Percentiles rank a stretch among this genome's conserved stretches.
Conservation (phyloP, 2,888 invertebrate genomes). For the Lottia scabra region DNA sequence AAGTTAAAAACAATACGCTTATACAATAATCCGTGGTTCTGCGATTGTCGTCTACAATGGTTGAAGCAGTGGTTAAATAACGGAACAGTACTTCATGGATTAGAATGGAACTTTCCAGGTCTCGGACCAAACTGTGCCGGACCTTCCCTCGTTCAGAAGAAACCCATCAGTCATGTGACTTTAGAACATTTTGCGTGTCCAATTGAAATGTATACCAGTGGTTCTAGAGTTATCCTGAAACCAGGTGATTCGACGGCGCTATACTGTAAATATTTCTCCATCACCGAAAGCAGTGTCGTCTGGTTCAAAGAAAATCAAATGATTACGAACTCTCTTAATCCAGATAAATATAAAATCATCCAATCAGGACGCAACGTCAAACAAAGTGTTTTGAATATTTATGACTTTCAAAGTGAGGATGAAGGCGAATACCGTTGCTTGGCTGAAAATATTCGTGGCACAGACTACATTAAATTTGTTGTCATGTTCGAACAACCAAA, state of each 20-base stretch:
- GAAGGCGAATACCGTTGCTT: conserved; percentile 53
- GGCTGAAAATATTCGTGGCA: conserved; percentile 51
- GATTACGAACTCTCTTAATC: conserved; percentile 28
- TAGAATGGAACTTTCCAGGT: conserved; percentile 46
- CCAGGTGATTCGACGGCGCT: conserved; percentile 41
- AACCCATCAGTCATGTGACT: conserved; percentile 42
- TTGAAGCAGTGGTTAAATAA: conserved; percentile 49
- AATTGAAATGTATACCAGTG: conserved; percentile 53
- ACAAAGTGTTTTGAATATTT: conserved; percentile 43
- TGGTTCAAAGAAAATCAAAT: conserved; percentile 47
- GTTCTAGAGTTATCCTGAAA: conserved; percentile 37
- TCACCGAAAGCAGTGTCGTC: conserved; percentile 47
- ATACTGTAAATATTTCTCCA: conserved; percentile 51
- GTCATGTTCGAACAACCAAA: not conserved
- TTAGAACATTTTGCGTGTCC: conserved; percentile 51
- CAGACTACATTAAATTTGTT: not conserved
- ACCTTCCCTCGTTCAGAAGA: conserved; percentile 43
- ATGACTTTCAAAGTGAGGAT: conserved; percentile 47
- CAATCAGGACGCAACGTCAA: conserved; percentile 30
- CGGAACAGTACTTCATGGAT: conserved; percentile 27
- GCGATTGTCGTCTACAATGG: conserved; percentile 60
- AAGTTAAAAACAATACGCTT: conserved; percentile 46
- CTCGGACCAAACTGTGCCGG: conserved; percentile 47
- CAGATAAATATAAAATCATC: conserved; percentile 39
- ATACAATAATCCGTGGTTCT: conserved; percentile 59